Base-by-base conservation (phyloP, 1,140 invertebrate genomes). In the Camponotus pennsylvanicus region DNA sequence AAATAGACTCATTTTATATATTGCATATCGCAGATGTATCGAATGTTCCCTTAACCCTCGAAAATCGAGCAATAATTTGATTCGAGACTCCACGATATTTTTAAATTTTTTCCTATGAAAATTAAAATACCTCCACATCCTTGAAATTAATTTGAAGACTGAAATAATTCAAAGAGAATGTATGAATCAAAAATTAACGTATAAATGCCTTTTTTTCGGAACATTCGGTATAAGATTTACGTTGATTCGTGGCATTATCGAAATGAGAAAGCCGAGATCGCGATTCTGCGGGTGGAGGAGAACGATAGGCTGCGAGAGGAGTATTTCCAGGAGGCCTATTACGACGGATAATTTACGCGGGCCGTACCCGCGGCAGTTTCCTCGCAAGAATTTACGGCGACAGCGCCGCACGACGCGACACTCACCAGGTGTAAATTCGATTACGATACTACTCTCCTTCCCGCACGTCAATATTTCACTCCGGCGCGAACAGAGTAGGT, bases 351-450 rank as follows among this genome's bases (percentile, higher is more conserved):
- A 83, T 83, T 83, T 83, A 83, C 75, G 63, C 64, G 37, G 27
- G 9, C 63, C 66, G 63, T 82, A 52, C 76, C 49, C 42, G 52
- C 84, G 49, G 76, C 52, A 37, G 64, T 80, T 70, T 63, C 63
- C 77, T 32, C 32, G 45, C 57, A 34, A 86, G 52, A 83, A 83
- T 83, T 83, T 83, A 85, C 82, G 64, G 21, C 70, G 71, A 84
- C 70, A 42, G 82, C 32, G 55, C 52, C 67, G 40, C 27, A 42
- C 79, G 79, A 13, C 61, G 66, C 75, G 66, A 86, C 77, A 61
- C 64, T 82, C 63, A 67, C 52, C 66, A 86, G 85, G 85, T 82
- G 77, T 86, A 86, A 86, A 86, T 86, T 86, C 85, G 77, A 86
- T 86, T 86, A 70, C 66, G 55, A 86, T 86, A 82, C 64, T 79